phyloP scores from a whole-genome alignment of 2,113 vertebrate genomes.

The Eurypyga helias region DNA sequence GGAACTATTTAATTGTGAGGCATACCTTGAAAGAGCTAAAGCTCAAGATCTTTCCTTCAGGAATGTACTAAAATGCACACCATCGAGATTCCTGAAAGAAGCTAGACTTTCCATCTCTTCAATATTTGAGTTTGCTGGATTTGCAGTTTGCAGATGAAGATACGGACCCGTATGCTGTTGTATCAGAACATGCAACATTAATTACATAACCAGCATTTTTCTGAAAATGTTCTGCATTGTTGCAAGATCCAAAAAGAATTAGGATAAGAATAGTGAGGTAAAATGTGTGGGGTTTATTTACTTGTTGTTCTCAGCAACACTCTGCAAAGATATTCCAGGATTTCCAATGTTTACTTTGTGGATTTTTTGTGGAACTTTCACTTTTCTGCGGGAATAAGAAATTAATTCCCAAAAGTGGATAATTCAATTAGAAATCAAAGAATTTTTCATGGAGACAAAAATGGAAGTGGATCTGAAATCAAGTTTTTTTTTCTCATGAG shows the following conservation, averaged over 20 bases:
- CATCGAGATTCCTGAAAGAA: not conserved
- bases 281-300: not conserved
- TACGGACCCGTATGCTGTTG: accelerated
- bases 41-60: not conserved
- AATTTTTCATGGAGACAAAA: not conserved
- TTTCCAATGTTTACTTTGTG: not conserved
- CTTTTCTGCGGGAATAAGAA: not conserved
- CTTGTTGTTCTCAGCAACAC: not conserved
- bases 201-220: not conserved
- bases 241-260: not conserved
- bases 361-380: not conserved
- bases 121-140: not conserved
- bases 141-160: not conserved
- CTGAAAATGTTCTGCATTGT: not conserved
- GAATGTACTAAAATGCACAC: not conserved
- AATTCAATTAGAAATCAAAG: not conserved
- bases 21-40: not conserved
- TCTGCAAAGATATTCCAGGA: not conserved
- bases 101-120: not conserved
- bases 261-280: not conserved
- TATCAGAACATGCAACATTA: not conserved
- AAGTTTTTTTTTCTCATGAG: not conserved
- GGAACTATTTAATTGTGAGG: not conserved
- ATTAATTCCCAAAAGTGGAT: not conserved
- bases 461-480: not conserved